These are phyloP conservation scores for Danio albolineatus DNA, from an alignment of 2,797 vertebrate species.

Conservation along the genomic window DNA sequence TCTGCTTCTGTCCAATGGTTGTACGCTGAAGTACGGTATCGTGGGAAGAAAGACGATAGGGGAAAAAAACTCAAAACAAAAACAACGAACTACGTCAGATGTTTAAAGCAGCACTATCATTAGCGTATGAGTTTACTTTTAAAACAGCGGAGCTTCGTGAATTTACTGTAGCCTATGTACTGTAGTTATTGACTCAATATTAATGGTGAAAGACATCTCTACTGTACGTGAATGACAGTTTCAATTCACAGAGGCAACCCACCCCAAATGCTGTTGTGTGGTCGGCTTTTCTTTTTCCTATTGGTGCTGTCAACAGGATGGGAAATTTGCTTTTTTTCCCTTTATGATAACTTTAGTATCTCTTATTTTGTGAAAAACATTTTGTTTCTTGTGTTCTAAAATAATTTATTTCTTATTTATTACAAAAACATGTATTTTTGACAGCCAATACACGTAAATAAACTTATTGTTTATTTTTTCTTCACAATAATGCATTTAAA, in stretches of 20 bases:
- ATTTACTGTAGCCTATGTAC: not conserved
- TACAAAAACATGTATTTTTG: too few relatives aligned
- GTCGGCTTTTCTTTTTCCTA: not conserved
- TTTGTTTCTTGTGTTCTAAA: not conserved
- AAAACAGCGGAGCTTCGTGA: not conserved
- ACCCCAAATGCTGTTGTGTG: not conserved
- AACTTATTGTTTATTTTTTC: too few relatives aligned
- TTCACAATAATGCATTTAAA: too few relatives aligned
- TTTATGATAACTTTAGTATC: not conserved
- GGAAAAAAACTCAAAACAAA: not conserved
- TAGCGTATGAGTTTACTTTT: not conserved
- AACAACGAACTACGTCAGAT: slow-evolving; percentile 68
- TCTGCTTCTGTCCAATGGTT: slow-evolving; percentile 71
- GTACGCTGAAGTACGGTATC: slow-evolving; percentile 66
- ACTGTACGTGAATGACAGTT: slow-evolving; percentile 1
- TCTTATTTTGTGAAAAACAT: not conserved
- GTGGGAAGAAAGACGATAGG: slow-evolving; percentile 42
- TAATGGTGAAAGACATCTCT: not conserved
- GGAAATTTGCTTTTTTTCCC: not conserved
- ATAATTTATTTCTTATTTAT: too few relatives aligned
- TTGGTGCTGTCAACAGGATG: slow-evolving; percentile 1
- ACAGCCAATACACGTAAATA: too few relatives aligned
- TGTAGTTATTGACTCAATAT: not conserved
- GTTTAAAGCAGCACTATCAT: slow-evolving; percentile 51
- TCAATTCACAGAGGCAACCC: not conserved